Evolutionary conservation across 2,797 vertebrate species (phyloP).

Genomic region (Rhodeus uyekii): DNA sequence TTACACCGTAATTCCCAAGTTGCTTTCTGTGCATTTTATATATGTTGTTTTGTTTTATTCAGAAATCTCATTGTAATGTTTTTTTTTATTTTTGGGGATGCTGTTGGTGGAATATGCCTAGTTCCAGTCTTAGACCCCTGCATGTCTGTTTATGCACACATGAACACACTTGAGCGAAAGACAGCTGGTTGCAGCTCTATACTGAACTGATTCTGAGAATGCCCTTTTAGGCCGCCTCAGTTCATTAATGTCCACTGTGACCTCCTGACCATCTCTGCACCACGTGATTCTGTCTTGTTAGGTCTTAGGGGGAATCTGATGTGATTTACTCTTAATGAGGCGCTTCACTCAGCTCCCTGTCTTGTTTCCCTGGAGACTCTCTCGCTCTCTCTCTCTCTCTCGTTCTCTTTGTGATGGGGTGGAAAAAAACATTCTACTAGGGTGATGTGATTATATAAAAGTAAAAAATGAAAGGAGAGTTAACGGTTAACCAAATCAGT

Average conservation of each 20-base stretch:
- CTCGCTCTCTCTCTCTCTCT: slow-evolving; percentile 25
- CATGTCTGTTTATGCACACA: not conserved
- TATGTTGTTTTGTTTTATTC: not conserved
- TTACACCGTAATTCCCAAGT: not conserved
- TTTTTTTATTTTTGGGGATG: not conserved
- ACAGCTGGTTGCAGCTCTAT: slow-evolving; percentile 30
- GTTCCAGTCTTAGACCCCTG: not conserved
- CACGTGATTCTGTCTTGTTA: slow-evolving; percentile 33
- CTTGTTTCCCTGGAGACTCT: slow-evolving; percentile 56
- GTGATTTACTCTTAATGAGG: slow-evolving; percentile 56
- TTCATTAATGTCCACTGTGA: slow-evolving; percentile 48
- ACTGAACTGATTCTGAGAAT: slow-evolving; percentile 12
- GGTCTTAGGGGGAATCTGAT: slow-evolving; percentile 31
- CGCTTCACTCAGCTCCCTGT: slow-evolving; percentile 30
- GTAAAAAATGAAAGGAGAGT: slow-evolving; percentile 1
- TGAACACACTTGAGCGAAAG: not conserved
- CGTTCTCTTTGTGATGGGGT: slow-evolving; percentile 21
- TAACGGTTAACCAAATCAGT: not conserved
- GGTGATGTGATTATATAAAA: slow-evolving; percentile 20
- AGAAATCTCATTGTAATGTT: not conserved
- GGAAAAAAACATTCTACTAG: slow-evolving; percentile 23
- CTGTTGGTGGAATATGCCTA: not conserved
- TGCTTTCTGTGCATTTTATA: not conserved
- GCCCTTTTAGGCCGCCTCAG: slow-evolving; percentile 14
- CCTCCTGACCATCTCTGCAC: slow-evolving; percentile 43